Percentiles rank a stretch among this genome's conserved stretches.
phyloP scores from a whole-genome alignment of 2,888 invertebrate genomes.

The Thumatha senex region DNA sequence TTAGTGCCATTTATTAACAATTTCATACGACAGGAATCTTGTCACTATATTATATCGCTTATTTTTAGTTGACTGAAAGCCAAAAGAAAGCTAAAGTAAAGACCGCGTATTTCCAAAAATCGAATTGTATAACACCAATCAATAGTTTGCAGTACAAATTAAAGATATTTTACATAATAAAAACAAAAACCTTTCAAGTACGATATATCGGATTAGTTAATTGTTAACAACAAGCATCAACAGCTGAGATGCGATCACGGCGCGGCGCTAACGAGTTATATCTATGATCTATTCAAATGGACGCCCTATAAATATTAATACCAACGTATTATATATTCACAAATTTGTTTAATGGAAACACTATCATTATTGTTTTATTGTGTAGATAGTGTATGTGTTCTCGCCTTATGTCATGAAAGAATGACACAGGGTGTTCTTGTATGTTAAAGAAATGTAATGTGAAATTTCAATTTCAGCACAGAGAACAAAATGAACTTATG shows the following conservation, averaged over 20 bases:
- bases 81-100: no score
- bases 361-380: constrained; percentile 69
- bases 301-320: constrained; percentile 76
- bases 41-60: no score
- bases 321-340: constrained; percentile 69
- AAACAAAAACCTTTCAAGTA: not conserved
- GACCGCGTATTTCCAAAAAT: no score
- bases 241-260: constrained; percentile 52
- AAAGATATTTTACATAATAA: not conserved
- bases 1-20: no score
- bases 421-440: constrained; percentile 54
- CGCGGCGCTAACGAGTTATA: constrained; percentile 53
- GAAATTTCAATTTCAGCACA: no score
- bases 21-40: no score
- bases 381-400: constrained; percentile 52
- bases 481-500: no score
- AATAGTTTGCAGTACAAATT: no score
- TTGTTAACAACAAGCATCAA: constrained; percentile 57
- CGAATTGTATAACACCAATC: no score
- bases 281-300: constrained; percentile 77
- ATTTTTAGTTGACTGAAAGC: no score
- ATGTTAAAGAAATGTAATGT: no score
- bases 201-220: constrained; percentile 61
- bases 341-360: constrained; percentile 75
- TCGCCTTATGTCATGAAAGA: constrained; percentile 63